Percentiles rank a stretch among this genome's conserved stretches.
phyloP scores from a whole-genome alignment of 1,140 invertebrate genomes.

The Zaprionus davidi region DNA sequence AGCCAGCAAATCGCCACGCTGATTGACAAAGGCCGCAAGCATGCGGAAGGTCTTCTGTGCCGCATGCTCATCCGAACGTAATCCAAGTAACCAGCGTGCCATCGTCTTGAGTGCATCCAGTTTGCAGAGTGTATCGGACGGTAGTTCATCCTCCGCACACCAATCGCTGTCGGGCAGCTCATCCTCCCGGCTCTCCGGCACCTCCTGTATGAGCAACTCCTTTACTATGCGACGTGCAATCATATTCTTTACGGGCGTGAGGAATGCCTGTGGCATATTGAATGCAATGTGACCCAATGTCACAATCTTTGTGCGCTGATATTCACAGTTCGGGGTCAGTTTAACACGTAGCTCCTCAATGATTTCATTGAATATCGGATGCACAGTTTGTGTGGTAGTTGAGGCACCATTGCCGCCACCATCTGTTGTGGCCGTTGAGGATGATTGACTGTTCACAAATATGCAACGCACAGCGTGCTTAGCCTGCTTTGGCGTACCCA shows the following conservation, averaged over 20 bases:
- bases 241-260: conserved; percentile 95
- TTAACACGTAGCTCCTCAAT: conserved; percentile 92
- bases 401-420: conserved; percentile 55
- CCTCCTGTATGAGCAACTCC: conserved; percentile 95
- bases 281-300: conserved; percentile 97
- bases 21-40: conserved; percentile 94
- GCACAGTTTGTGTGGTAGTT: conserved; percentile 86
- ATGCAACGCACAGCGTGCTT: conserved; percentile 98
- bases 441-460: conserved; percentile 88
- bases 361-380: conserved; percentile 93
- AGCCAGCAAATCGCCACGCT: conserved; percentile 92
- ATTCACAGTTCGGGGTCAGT: conserved; percentile 90
- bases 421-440: conserved; percentile 53
- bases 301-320: conserved; percentile 97
- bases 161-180: conserved; percentile 88
- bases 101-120: conserved; percentile 98
- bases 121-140: conserved; percentile 96
- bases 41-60: conserved; percentile 97
- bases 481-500: conserved; percentile 96
- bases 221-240: conserved; percentile 98
- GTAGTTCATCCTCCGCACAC: conserved; percentile 94
- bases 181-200: conserved; percentile 85
- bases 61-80: conserved; percentile 94
- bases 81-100: conserved; percentile 96
- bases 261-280: conserved; percentile 95